Percentiles rank a stretch among this genome's conserved stretches.
Evolutionary conservation across 2,888 invertebrate species (phyloP).

Genomic region (Nineta flava): DNA sequence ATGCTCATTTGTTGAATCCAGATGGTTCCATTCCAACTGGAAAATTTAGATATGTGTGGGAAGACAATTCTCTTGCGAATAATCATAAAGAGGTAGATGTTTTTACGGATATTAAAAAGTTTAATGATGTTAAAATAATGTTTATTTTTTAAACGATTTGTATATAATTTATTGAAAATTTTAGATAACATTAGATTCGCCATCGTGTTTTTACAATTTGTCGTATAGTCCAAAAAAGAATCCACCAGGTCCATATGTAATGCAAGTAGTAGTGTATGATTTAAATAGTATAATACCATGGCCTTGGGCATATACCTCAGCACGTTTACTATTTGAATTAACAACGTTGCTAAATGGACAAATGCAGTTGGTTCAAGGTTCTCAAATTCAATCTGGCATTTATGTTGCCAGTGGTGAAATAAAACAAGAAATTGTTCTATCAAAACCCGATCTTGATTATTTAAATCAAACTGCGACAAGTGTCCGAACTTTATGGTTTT

Average conservation of each 20-base stretch:
- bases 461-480: conserved; percentile 34
- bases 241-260: conserved; percentile 40
- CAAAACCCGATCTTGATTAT: conserved; percentile 42
- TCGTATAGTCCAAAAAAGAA: conserved; percentile 35
- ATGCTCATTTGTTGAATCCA: conserved; percentile 34
- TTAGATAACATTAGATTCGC: conserved; percentile 30
- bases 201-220: conserved; percentile 44
- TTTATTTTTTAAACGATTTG: background rate
- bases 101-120: background rate
- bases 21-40: conserved; percentile 26
- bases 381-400: conserved; percentile 32
- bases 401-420: conserved; percentile 50
- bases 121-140: background rate
- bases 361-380: conserved; percentile 44
- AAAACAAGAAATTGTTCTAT: conserved; percentile 39
- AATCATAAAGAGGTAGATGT: conserved; percentile 25
- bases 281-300: too few relatives aligned
- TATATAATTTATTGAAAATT: conserved; percentile 10
- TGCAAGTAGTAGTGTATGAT: conserved; percentile 35
- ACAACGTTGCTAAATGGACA: conserved; percentile 52
- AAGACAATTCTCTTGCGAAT: conserved; percentile 36
- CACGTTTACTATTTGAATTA: conserved; percentile 25
- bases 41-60: conserved; percentile 39
- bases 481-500: conserved; percentile 59
- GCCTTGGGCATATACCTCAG: conserved; percentile 23